Evolutionary conservation across 2,888 invertebrate genomes (phyloP).

Genomic region (Drosophila meridionalis): DNA sequence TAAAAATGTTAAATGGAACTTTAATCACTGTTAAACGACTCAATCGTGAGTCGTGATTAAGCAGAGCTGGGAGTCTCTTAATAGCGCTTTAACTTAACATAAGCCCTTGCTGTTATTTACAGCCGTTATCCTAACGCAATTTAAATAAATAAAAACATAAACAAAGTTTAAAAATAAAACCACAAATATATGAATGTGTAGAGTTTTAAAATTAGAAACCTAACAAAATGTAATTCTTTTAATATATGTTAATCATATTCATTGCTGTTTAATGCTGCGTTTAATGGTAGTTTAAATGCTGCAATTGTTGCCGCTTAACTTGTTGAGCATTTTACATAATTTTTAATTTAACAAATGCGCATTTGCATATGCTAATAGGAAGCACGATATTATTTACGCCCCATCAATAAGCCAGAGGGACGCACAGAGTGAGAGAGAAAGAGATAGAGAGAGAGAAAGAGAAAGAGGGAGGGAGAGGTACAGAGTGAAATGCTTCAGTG

Average conservation of each 20-base stretch:
- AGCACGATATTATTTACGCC: conserved; percentile 53
- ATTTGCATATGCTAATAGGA: conserved; percentile 45
- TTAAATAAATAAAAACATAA: not conserved
- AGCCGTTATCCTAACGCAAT: not conserved
- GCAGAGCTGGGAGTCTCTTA: not conserved
- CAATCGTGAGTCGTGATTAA: not conserved
- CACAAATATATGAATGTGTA: not conserved
- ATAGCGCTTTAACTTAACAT: conserved; percentile 1
- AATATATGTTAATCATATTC: conserved; percentile 8
- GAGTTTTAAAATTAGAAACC: not conserved
- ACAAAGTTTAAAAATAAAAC: not conserved
- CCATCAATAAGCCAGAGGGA: conserved; percentile 38
- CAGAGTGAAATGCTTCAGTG: not conserved
- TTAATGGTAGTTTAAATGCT: not conserved
- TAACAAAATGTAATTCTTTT: not conserved
- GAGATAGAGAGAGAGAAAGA: not conserved
- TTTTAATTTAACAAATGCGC: conserved; percentile 14
- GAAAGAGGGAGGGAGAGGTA: not conserved
- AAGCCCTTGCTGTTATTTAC: not conserved
- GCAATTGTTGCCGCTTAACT: conserved; percentile 2
- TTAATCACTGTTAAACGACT: not conserved
- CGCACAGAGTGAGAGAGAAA: not conserved
- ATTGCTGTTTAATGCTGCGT: not conserved
- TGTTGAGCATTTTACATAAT: conserved; percentile 6
- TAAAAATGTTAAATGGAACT: not conserved